Base-by-base conservation (phyloP, 2,113 vertebrate genomes). In the Pseudorectes ferrugineus region DNA sequence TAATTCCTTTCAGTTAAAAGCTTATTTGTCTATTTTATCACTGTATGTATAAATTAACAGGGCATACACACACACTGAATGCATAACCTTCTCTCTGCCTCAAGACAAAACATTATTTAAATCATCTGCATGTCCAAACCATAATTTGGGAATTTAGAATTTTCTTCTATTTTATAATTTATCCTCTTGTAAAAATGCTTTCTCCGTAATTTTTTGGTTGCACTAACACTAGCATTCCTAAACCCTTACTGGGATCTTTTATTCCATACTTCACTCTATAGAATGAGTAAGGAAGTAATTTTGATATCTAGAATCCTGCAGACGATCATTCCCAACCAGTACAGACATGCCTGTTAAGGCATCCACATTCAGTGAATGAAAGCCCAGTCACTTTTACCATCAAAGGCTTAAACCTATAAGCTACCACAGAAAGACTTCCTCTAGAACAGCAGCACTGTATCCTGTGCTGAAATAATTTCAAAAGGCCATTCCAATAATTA, bases 311-410 rank as follows among this genome's bases (percentile, higher is more conserved):
- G 45, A 81, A 89, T 68, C 70, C 35, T 91, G 91, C 78, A 96
- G 93, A 78, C 1, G 6, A 77, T 83, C 63, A 88, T 85, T 91
- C 42, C 59, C 59, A 76, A 89, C 88, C 33, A 95, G 97, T 85
- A 87, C 52, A 88, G 83, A 83, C 89, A 94, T n/a, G 94, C 76
- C 78, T 77, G 63, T 57, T 71, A 36, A 95, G 80, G 95, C 67
- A 88, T 61, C 35, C 90, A 51, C 42, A 29, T 72, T 77, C 76
- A 86, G 12, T 38, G 63, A 89, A 92, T 25, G 63, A 95, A 95
- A 94, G 57, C 62, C 88, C 66, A 95, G 48, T 28, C 71, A 73
- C 38, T 91, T 81, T 52, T 66, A 88, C 43, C 31, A 82, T 46
- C 40, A 94, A 95, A 94, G 63, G 42, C 28, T 21, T 20, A 57